Percentiles rank a stretch among this genome's conserved stretches.
Conservation (phyloP, 2,797 vertebrate genomes). For the Halcyon leucocephala region DNA sequence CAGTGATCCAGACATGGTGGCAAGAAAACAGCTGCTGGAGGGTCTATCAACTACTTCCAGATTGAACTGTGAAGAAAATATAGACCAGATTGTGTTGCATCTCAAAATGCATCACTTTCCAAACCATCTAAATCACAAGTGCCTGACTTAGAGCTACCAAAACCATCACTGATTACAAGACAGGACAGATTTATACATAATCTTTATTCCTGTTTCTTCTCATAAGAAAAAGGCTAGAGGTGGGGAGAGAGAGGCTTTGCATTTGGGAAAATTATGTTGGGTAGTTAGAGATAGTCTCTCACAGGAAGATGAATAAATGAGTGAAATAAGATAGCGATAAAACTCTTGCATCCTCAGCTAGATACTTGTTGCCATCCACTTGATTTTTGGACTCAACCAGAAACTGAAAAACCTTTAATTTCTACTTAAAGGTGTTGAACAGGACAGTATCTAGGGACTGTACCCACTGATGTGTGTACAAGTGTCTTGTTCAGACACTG, state of each 20-base stretch:
- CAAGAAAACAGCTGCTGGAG: not conserved
- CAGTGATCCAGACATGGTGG: not conserved
- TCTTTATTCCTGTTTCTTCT: not conserved
- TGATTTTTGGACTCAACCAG: not conserved
- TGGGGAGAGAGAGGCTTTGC: not conserved
- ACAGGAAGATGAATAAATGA: not conserved
- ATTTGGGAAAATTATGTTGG: not conserved
- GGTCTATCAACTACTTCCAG: not conserved
- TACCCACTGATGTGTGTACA: not conserved
- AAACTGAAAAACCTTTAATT: not conserved
- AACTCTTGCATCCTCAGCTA: not conserved
- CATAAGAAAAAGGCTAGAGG: not conserved
- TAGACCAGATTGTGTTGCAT: not conserved
- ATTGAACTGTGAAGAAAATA: not conserved
- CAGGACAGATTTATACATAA: not conserved
- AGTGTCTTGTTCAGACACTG: not conserved
- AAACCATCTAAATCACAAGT: not conserved
- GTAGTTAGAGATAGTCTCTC: not conserved
- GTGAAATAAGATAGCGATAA: not conserved
- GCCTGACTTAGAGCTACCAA: not conserved
- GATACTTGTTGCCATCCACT: not conserved
- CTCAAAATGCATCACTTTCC: not conserved
- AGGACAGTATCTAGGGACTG: not conserved
- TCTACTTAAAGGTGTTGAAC: not conserved
- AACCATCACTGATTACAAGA: not conserved